phyloP scores from a whole-genome alignment of 2,888 invertebrate species.

The Charanyca ferruginea region DNA sequence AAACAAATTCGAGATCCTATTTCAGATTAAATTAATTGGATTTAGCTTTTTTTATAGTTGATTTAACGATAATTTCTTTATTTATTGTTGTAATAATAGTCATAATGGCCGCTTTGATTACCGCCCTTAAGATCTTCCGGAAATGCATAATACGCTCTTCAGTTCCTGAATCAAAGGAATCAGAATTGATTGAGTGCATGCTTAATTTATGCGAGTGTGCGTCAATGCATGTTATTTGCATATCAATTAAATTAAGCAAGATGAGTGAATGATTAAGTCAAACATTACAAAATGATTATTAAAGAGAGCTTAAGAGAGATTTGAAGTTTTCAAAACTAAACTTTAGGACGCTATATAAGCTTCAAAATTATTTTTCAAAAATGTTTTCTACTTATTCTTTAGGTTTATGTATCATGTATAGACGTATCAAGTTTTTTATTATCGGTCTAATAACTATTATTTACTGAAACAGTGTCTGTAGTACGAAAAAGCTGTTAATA shows the following conservation, averaged over 20 bases:
- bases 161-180: slow-evolving; percentile 41
- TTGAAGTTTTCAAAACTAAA: too few species aligned
- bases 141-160: slow-evolving; percentile 51
- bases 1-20: slow-evolving; percentile 71
- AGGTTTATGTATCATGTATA: too few species aligned
- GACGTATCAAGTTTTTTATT: too few species aligned
- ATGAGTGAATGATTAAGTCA: neutral
- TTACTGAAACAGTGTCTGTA: too few species aligned
- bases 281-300: too few species aligned
- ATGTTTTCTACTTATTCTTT: too few species aligned
- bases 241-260: slow-evolving; percentile 25
- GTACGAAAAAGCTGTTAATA: too few species aligned
- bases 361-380: too few species aligned
- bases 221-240: slow-evolving; percentile 32
- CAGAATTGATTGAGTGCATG: slow-evolving; percentile 27
- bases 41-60: slow-evolving; percentile 63
- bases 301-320: too few species aligned
- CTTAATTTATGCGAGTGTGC: slow-evolving; percentile 1
- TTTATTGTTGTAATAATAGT: slow-evolving; percentile 57
- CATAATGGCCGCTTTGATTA: slow-evolving; percentile 56
- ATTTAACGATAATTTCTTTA: slow-evolving; percentile 66
- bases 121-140: slow-evolving; percentile 53
- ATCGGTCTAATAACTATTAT: too few species aligned
- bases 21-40: slow-evolving; percentile 70
- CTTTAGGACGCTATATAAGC: too few species aligned